These are phyloP conservation scores for Popillia japonica DNA, from an alignment of 1,140 invertebrate genomes.

Conservation along the genomic window DNA sequence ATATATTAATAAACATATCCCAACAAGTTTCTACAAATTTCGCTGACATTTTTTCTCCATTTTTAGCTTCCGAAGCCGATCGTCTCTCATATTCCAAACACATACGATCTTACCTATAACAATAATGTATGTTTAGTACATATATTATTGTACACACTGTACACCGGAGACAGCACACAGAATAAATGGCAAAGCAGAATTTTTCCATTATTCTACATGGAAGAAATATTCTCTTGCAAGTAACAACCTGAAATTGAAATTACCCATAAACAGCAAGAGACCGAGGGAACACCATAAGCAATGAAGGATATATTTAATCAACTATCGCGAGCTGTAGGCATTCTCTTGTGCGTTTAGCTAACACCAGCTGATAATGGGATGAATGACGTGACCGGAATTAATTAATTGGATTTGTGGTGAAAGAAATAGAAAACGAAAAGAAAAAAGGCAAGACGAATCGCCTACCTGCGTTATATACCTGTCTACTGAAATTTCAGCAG, in stretches of 20 bases:
- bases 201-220: no score
- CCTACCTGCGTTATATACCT: neutral
- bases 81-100: no score
- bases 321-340: neutral
- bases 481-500: neutral
- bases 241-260: neutral
- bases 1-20: no score
- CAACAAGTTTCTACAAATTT: no score
- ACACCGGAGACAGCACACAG: no score
- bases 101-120: no score
- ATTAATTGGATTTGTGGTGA: neutral
- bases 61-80: no score
- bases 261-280: neutral
- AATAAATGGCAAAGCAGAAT: no score
- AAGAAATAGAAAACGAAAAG: neutral
- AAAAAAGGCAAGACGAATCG: neutral
- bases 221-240: neutral
- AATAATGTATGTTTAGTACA: no score
- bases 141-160: no score
- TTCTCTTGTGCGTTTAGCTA: neutral
- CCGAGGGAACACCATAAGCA: neutral
- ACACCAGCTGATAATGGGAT: neutral
- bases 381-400: neutral
- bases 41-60: no score
- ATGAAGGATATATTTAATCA: neutral